Conservation (phyloP, 2,797 vertebrate genomes). For the Chelon labrosus region DNA sequence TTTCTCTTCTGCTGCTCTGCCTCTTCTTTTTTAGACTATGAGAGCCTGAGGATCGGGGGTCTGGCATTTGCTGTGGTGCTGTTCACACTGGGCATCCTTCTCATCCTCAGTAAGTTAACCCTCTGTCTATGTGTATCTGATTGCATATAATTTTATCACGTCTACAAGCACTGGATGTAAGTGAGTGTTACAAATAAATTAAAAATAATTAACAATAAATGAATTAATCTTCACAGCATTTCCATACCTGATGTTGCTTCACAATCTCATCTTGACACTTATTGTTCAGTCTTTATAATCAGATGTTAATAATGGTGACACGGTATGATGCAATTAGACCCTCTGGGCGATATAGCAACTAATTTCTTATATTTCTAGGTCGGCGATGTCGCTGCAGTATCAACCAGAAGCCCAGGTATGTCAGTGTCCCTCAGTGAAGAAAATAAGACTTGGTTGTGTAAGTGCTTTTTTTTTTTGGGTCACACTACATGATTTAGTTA, state of each 20-base stretch:
- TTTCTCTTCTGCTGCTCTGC: neutral
- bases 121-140: neutral
- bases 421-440: neutral
- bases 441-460: neutral
- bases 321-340: neutral
- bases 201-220: neutral
- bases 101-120: conserved; percentile 93
- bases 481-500: conserved; percentile 28
- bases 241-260: neutral
- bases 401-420: conserved; percentile 84
- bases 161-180: neutral
- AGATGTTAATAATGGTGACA: conserved; percentile 2
- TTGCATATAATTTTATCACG: neutral
- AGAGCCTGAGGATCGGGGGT: conserved; percentile 95
- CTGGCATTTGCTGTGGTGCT: conserved; percentile 93
- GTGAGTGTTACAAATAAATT: neutral
- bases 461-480: conserved; percentile 1
- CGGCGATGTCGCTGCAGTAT: conserved; percentile 89
- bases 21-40: conserved; percentile 87
- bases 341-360: neutral
- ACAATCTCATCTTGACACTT: neutral
- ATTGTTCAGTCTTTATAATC: neutral
- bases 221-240: conserved; percentile 5
- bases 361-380: conserved; percentile 81
- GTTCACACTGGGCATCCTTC: conserved; percentile 93